These are phyloP conservation scores for Prionailurus viverrinus DNA, from an alignment of 2,113 vertebrate genomes.

Conservation along the genomic window DNA sequence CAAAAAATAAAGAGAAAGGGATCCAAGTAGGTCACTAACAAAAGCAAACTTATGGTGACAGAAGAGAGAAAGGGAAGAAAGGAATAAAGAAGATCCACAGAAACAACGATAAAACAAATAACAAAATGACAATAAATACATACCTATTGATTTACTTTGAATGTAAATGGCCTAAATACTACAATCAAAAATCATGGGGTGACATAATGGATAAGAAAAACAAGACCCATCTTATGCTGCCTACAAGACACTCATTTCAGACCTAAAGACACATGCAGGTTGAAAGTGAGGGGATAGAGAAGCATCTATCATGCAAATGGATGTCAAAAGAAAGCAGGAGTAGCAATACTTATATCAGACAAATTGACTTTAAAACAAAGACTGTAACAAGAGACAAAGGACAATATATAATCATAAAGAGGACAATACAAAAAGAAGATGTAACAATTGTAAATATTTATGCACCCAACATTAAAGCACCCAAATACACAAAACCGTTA, in stretches of 20 bases:
- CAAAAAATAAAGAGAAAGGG: neutral
- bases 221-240: neutral
- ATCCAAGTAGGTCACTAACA: neutral
- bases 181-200: neutral
- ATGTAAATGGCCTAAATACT: neutral
- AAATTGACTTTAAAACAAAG: neutral
- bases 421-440: neutral
- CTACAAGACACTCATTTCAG: neutral
- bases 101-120: neutral
- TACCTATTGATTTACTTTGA: neutral
- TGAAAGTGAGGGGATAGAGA: neutral
- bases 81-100: neutral
- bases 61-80: neutral
- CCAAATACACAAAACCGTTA: neutral
- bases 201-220: neutral
- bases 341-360: neutral
- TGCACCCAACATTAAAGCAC: neutral
- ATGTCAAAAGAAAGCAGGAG: neutral
- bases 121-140: neutral
- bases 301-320: neutral
- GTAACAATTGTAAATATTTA: neutral
- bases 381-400: neutral
- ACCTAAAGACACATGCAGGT: neutral
- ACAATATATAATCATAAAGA: neutral
- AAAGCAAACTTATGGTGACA: neutral